These are phyloP conservation scores for Alsophila aescularia DNA, from an alignment of 2,888 invertebrate species.

Conservation along the genomic window DNA sequence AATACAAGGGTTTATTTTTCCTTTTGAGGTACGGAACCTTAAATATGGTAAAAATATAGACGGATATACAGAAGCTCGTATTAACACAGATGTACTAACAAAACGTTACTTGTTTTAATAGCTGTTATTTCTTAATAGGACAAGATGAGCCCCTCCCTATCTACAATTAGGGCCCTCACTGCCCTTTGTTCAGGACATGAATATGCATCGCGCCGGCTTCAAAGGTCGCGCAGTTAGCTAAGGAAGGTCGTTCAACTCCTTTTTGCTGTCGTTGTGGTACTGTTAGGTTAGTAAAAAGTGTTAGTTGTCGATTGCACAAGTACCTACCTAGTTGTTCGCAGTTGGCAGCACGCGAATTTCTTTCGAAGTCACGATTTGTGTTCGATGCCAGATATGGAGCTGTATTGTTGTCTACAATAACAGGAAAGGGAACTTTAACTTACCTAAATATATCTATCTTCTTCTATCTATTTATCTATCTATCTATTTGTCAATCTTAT, in stretches of 20 bases:
- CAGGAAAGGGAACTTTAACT: too few species aligned
- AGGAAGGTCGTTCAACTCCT: constrained; percentile 30
- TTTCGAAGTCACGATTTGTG: constrained; percentile 14
- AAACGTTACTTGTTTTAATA: background rate
- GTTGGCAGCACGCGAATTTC: constrained; percentile 10
- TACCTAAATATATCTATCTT: too few species aligned
- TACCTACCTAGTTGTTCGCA: background rate
- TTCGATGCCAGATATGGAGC: background rate
- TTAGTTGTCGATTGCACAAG: constrained; percentile 8
- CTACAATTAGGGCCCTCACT: constrained; percentile 1
- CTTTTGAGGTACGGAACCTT: too few species aligned
- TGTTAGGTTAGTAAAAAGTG: constrained; percentile 21
- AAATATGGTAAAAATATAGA: too few species aligned
- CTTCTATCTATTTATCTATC: too few species aligned
- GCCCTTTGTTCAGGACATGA: constrained; percentile 33
- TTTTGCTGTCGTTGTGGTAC: constrained; percentile 24
- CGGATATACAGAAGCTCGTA: too few species aligned
- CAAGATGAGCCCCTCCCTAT: background rate
- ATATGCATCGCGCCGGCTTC: constrained; percentile 33
- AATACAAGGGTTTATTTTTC: too few species aligned
- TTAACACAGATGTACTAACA: too few species aligned
- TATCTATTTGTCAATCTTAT: too few species aligned
- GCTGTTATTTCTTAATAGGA: background rate
- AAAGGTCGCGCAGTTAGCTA: constrained; percentile 32
- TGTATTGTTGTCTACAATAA: background rate